Base-by-base conservation (phyloP, 2,888 invertebrate species). In the Scrobipalpa atriplicella region DNA sequence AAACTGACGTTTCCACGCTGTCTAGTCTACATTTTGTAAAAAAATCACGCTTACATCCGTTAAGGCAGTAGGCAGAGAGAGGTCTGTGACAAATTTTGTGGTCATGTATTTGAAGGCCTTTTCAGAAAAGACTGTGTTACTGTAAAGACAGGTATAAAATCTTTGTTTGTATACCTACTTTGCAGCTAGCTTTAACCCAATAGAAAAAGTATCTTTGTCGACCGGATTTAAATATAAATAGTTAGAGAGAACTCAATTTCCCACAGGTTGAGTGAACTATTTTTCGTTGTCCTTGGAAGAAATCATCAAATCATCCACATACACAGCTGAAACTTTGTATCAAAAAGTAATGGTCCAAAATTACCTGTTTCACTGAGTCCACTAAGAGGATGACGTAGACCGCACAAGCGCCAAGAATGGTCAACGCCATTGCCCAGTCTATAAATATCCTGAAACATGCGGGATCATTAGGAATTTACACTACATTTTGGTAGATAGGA, bases 301-400 rank as follows among this genome's bases (percentile, higher is more conserved):
- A 47, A 47, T 47, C 47, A 47, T n/a, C 16, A 47, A n/a, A 0
- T 47, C 47, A 47, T 47, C 47, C 47, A 47, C n/a, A 8, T 16
- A 47, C 47, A 47, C 16, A 16, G 7, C 47, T 47, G 47, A 47
- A 47, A 47, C 47, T n/a, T 47, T 47, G 47, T 47, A 47, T 5
- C 1, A 54, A 36, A 36, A 5, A 36, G 56, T 7, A 56, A 1
- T n/a, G 8, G 21, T 58, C 38, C 58, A 58, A 58, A 36, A 58
- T 63, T 90, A 96, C 95, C 93, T 95, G 94, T 77, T 94, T 85
- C n/a, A 95, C 91, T 29, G 95, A 94, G 68, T 94, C 94, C 52
- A 95, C 94, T 68, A 97, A 94, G 76, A 97, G 94, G 63, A 97
- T 96, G 70, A 96, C 94, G 86, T 97, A 97, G 0, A 97, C 97